phyloP scores from a whole-genome alignment of 2,113 vertebrate genomes.

The Anolis carolinensis region DNA sequence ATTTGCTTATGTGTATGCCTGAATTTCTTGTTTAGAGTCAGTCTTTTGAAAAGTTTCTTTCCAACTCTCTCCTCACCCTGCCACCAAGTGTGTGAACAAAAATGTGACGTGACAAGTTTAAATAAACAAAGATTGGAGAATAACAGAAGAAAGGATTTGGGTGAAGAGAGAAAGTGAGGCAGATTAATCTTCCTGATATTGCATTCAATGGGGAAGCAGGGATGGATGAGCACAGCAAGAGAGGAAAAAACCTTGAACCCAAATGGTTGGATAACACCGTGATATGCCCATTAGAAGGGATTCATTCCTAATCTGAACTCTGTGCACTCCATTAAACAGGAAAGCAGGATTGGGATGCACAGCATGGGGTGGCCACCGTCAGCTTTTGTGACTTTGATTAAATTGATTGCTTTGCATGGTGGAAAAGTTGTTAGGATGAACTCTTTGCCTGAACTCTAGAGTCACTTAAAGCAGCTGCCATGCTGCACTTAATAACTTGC shows the following conservation, averaged over 20 bases:
- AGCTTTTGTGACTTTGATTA: slow-evolving; percentile 26
- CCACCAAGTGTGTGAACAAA: neutral
- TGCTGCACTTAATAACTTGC: neutral
- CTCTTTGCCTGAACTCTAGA: neutral
- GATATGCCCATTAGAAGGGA: slow-evolving; percentile 1
- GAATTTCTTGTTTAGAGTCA: neutral
- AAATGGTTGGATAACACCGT: accelerated
- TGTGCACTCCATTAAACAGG: neutral
- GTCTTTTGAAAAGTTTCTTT: neutral
- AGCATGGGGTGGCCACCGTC: neutral
- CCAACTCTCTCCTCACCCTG: neutral
- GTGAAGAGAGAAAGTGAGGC: neutral
- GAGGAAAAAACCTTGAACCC: neutral
- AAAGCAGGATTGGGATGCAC: neutral
- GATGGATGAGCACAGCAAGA: neutral
- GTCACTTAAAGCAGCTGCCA: accelerated
- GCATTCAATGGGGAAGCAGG: neutral
- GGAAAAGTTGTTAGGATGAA: slow-evolving; percentile 2
- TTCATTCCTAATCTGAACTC: neutral
- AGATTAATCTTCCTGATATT: slow-evolving; percentile 7
- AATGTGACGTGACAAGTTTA: neutral
- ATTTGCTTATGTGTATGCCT: neutral
- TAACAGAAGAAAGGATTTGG: neutral
- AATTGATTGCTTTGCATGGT: neutral
- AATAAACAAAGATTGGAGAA: slow-evolving; percentile 2